Percentiles rank a stretch among this genome's conserved stretches.
Conservation (phyloP, 2,113 vertebrate species). For the Rallus limicola region DNA sequence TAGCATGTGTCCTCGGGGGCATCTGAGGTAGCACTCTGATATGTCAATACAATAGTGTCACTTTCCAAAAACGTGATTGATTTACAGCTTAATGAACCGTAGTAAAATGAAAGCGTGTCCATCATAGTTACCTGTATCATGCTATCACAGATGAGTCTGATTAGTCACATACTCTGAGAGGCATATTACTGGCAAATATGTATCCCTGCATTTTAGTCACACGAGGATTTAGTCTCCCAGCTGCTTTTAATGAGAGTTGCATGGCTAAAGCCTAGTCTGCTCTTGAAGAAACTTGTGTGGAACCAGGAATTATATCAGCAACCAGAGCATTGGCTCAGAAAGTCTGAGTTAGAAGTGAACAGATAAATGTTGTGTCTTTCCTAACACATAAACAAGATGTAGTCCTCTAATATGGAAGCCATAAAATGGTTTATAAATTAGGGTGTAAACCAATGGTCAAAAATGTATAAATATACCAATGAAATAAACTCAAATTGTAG, state of each 20-base stretch:
- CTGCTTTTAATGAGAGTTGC: conserved; percentile 19
- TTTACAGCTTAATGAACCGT: not conserved
- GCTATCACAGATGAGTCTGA: not conserved
- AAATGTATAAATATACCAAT: not conserved
- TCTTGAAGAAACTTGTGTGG: not conserved
- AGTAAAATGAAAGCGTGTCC: not conserved
- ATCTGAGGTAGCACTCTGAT: not conserved
- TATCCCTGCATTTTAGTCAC: not conserved
- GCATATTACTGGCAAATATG: not conserved
- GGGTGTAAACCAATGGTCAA: not conserved
- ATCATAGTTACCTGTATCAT: not conserved
- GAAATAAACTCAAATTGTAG: not conserved
- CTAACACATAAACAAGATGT: not conserved
- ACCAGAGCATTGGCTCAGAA: not conserved
- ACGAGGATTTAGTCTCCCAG: not conserved
- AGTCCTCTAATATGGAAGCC: not conserved
- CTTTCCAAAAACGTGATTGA: not conserved
- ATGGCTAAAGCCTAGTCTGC: not conserved
- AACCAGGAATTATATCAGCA: not conserved
- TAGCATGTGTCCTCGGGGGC: not conserved
- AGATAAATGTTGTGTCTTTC: not conserved
- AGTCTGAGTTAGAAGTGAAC: not conserved
- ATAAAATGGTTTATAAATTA: not conserved
- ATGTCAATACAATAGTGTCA: not conserved
- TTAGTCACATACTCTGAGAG: not conserved